Conservation (phyloP, 2,797 vertebrate genomes). For the Melanotaenia parkinsoni region DNA sequence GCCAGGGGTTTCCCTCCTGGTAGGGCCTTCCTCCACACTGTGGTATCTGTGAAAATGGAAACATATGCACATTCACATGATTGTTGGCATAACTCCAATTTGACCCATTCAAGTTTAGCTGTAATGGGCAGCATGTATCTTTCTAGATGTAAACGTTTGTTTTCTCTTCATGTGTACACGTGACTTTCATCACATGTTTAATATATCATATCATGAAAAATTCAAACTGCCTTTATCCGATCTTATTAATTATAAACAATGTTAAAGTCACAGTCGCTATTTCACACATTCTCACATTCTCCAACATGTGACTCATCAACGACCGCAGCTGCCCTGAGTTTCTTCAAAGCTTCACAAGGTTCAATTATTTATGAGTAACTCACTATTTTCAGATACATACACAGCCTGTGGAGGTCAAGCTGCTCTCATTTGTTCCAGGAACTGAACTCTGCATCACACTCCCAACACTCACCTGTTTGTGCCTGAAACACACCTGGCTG, state of each 20-base stretch:
- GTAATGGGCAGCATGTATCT: constrained; percentile 25
- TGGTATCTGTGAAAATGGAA: neutral
- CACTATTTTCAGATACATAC: constrained; percentile 23
- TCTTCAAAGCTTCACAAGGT: neutral
- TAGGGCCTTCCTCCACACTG: constrained; percentile 45
- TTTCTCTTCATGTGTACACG: constrained; percentile 20
- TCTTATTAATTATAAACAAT: constrained; percentile 40
- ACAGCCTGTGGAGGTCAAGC: constrained; percentile 19
- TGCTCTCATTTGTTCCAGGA: constrained; percentile 21
- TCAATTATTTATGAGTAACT: constrained; percentile 17
- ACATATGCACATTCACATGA: neutral
- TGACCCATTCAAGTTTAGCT: constrained; percentile 18
- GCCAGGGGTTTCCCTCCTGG: constrained; percentile 63
- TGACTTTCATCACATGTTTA: constrained; percentile 33
- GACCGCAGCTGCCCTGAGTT: constrained; percentile 1
- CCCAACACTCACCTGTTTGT: constrained; percentile 91
- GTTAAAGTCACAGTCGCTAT: constrained; percentile 15
- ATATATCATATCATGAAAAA: constrained; percentile 41
- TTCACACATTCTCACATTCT: constrained; percentile 18
- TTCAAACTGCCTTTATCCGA: constrained; percentile 18
- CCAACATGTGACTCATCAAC: constrained; percentile 20
- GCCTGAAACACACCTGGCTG: constrained; percentile 98
- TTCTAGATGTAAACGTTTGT: constrained; percentile 20
- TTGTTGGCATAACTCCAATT: neutral
- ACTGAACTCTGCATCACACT: constrained; percentile 19